phyloP scores from a whole-genome alignment of 1,140 invertebrate species.

The Neodiprion virginianus region DNA sequence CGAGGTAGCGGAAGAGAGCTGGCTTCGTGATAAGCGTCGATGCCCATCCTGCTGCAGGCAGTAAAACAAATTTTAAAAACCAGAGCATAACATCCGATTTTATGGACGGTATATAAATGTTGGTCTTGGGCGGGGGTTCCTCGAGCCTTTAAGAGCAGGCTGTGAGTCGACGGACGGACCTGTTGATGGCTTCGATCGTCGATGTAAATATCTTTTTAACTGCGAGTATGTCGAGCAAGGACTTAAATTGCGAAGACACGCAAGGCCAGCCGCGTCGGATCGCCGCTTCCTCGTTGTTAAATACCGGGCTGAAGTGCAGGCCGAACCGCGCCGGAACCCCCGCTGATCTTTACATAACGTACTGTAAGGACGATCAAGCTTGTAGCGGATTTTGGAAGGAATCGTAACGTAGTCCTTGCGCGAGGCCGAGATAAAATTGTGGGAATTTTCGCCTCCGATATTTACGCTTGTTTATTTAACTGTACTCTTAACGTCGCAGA shows the following conservation, averaged over 20 bases:
- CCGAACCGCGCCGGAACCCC: too few relatives aligned
- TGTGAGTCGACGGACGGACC: neutral
- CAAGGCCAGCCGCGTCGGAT: neutral
- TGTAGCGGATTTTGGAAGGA: too few relatives aligned
- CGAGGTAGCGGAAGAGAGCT: too few relatives aligned
- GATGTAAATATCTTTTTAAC: slow-evolving; percentile 2
- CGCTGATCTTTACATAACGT: too few relatives aligned
- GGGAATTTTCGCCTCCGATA: neutral
- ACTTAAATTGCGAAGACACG: neutral
- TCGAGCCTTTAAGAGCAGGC: neutral
- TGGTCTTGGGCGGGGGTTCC: neutral
- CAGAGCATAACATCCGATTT: slow-evolving; percentile 1
- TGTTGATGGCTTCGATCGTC: neutral
- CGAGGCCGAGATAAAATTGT: too few relatives aligned
- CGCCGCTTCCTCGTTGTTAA: too few relatives aligned
- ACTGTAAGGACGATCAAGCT: too few relatives aligned
- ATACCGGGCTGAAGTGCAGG: too few relatives aligned
- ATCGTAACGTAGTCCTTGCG: too few relatives aligned
- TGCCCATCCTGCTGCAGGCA: neutral
- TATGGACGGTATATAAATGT: neutral
- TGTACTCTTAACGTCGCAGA: neutral
- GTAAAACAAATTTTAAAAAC: neutral
- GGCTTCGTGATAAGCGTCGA: neutral
- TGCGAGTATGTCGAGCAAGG: neutral
- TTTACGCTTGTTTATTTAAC: neutral